These are phyloP conservation scores for Leptinotarsa texana DNA, from an alignment of 1,140 invertebrate genomes.

Conservation along the genomic window DNA sequence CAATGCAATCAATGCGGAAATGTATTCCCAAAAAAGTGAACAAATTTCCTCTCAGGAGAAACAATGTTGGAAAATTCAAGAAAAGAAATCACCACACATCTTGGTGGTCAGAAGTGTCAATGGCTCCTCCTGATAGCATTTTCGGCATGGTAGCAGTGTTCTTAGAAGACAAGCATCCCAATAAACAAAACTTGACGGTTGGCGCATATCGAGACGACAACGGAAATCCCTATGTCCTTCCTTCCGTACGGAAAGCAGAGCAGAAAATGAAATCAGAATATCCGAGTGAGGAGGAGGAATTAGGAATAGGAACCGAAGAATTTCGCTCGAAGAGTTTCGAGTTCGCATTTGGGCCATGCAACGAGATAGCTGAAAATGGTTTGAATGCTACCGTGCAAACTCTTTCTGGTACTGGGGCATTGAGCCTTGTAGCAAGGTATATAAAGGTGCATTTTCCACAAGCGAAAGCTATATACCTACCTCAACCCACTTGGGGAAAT, in stretches of 20 bases:
- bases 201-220: constrained; percentile 76
- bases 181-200: constrained; percentile 97
- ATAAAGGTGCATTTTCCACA: constrained; percentile 82
- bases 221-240: constrained; percentile 92
- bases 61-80: background rate
- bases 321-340: constrained; percentile 82
- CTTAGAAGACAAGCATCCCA: constrained; percentile 88
- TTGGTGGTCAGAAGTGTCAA: constrained; percentile 87
- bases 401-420: constrained; percentile 96
- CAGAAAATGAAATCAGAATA: constrained; percentile 58
- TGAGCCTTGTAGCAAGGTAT: constrained; percentile 89
- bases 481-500: constrained; percentile 97
- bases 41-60: background rate
- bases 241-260: constrained; percentile 80
- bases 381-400: constrained; percentile 70
- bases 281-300: constrained; percentile 94
- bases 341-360: constrained; percentile 88
- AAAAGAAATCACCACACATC: constrained; percentile 44
- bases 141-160: constrained; percentile 97
- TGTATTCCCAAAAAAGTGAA: no score
- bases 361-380: constrained; percentile 71
- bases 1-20: no score
- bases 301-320: constrained; percentile 81
- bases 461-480: constrained; percentile 87
- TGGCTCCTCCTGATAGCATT: constrained; percentile 99